A percentile compares a stretch with the other conserved stretches of the same genome.
Evolutionary conservation across 2,797 vertebrate genomes (phyloP).

Genomic region (Gymnopithys bicolor): DNA sequence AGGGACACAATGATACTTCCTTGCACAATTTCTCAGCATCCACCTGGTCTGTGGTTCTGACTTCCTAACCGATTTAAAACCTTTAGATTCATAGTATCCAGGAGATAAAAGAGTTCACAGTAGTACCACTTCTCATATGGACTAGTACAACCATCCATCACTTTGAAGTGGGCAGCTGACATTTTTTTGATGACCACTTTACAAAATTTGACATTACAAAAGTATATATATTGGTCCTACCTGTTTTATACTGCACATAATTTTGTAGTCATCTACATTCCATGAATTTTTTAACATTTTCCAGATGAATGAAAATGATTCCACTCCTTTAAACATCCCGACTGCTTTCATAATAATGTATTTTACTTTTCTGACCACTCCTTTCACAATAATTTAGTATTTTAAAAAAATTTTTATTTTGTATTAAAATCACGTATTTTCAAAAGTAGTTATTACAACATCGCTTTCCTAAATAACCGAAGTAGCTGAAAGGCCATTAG

Average conservation of each 20-base stretch:
- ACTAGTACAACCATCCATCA: not conserved
- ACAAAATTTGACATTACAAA: not conserved
- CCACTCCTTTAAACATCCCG: not conserved
- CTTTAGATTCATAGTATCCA: not conserved
- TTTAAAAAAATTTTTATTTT: not conserved
- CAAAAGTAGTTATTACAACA: not conserved
- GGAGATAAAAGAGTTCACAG: not conserved
- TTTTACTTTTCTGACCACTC: not conserved
- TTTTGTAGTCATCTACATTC: not conserved
- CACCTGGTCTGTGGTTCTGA: not conserved
- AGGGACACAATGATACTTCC: not conserved
- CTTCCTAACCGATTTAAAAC: not conserved
- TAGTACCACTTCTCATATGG: not conserved
- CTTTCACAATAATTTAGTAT: not conserved
- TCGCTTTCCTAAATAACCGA: not conserved
- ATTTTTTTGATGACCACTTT: not conserved
- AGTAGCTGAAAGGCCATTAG: not conserved
- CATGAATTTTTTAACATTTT: not conserved
- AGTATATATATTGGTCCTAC: not conserved
- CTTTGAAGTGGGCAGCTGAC: not conserved
- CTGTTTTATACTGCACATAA: not conserved
- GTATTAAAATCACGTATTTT: not conserved
- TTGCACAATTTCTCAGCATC: not conserved
- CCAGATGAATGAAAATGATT: not conserved
- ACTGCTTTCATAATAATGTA: not conserved